Base-by-base conservation (phyloP, 2,888 invertebrate genomes). In the Drosophila recens region DNA sequence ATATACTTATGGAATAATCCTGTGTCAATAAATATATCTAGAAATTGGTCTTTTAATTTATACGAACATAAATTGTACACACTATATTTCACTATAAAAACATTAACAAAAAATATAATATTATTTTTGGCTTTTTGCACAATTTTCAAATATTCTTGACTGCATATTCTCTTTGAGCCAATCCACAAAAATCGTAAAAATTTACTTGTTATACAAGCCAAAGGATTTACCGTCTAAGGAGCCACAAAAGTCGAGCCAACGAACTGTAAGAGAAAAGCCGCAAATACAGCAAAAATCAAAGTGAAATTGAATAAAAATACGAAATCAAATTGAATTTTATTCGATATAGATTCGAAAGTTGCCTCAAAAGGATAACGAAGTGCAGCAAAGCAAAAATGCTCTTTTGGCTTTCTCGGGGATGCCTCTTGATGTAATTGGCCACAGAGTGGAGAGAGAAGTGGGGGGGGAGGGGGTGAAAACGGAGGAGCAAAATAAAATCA, bases 231-330 rank as follows among this genome's bases (percentile, higher is more conserved):
- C 54, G 13, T 20, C 13, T 15, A 30, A 43, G 20, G n/a, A 56
- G 46, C 61, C 58, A 65, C 61, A 62, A 61, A 64, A 71, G 33
- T 56, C 53, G 45, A 72, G 23, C 56, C 61, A 53, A 72, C 58
- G 43, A 69, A 64, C 62, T 59, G 45, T 23, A 15, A 58, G 46
- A 46, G 15, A 34, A 67, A 74, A 73, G 59, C 63, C 58, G 65
- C 75, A 75, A 73, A 59, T 38, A 67, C 63, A 74, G 82, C 79
- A 84, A 59, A 75, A 87, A 87, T 80, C 85, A 79, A 69, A 75
- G 66, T 67, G 48, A 75, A 85, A 87, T 85, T 75, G 82, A 79
- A 89, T 87, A 89, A 79, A 89, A 89, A 89, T 82, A 76, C 79
- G 66, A 87, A 80, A 84, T 87, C 75, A 81, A 87, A 87, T 84